phyloP scores from a whole-genome alignment of 2,888 invertebrate genomes.

The Belgica antarctica region DNA sequence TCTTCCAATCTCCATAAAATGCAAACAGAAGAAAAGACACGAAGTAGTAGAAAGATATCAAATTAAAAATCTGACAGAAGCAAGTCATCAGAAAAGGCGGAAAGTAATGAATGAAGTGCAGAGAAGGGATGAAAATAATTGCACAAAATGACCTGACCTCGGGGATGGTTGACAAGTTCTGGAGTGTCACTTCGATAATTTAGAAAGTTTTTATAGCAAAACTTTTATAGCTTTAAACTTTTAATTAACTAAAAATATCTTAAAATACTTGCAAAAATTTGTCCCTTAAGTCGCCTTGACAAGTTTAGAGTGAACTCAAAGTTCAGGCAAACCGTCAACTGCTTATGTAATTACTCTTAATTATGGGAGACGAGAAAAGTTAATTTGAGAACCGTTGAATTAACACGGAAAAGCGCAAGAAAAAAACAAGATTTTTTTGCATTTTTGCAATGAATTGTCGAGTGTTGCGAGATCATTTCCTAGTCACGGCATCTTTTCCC shows the following conservation, averaged over 20 bases:
- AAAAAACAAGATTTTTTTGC: not conserved
- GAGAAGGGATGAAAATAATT: slow-evolving; percentile 15
- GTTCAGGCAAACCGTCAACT: not conserved
- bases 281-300: too few species aligned
- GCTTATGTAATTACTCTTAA: not conserved
- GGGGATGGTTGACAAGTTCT: slow-evolving; percentile 2
- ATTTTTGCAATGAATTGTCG: not conserved
- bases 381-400: too few species aligned
- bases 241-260: too few species aligned
- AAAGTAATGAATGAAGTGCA: slow-evolving; percentile 9
- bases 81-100: slow-evolving; percentile 27
- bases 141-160: slow-evolving; percentile 15
- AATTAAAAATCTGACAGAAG: slow-evolving; percentile 22
- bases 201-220: not conserved
- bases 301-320: too few species aligned
- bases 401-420: not conserved
- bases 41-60: slow-evolving; percentile 27
- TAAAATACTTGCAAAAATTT: too few species aligned
- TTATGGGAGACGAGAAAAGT: too few species aligned
- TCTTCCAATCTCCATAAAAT: too few species aligned
- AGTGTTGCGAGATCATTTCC: not conserved
- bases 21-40: not conserved
- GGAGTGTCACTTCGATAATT: too few species aligned
- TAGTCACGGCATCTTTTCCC: not conserved
- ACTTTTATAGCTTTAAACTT: not conserved